Conservation (phyloP, 2,888 invertebrate genomes). For the Cecidostiba fungosa region DNA sequence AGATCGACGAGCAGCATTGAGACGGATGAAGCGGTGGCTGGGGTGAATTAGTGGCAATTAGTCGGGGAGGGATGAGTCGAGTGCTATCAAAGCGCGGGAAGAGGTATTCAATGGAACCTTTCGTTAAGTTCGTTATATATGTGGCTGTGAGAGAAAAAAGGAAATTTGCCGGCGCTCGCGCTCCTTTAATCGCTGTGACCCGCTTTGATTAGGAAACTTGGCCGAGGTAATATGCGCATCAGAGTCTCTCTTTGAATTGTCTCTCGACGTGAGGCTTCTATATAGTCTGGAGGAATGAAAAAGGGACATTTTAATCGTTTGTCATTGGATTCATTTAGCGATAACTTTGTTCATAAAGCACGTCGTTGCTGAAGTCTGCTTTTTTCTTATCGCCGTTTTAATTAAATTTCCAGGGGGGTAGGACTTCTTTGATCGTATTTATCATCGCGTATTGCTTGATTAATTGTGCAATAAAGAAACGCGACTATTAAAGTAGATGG, state of each 20-base stretch:
- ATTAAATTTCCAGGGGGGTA: background rate
- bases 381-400: background rate
- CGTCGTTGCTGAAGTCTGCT: background rate
- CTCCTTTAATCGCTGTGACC: conserved; percentile 45
- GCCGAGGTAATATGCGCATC: conserved; percentile 17
- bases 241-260: conserved; percentile 34
- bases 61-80: conserved; percentile 3
- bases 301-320: conserved; percentile 8
- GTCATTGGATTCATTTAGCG: conserved; percentile 22
- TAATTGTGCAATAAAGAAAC: too few species aligned
- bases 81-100: conserved; percentile 36
- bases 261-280: background rate
- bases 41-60: conserved; percentile 47
- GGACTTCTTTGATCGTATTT: too few species aligned
- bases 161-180: conserved; percentile 10
- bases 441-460: too few species aligned
- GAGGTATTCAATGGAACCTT: conserved; percentile 30
- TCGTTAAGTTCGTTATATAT: conserved; percentile 11
- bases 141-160: background rate
- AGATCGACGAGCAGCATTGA: background rate
- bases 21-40: background rate
- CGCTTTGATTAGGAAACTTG: conserved; percentile 44
- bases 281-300: background rate
- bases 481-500: too few species aligned
- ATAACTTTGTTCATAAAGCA: conserved; percentile 36